Evolutionary conservation across 2,888 invertebrate species (phyloP), one percentile per base, ranked within the genome.

Genomic region (Gastrophysa polygoni): DNA sequence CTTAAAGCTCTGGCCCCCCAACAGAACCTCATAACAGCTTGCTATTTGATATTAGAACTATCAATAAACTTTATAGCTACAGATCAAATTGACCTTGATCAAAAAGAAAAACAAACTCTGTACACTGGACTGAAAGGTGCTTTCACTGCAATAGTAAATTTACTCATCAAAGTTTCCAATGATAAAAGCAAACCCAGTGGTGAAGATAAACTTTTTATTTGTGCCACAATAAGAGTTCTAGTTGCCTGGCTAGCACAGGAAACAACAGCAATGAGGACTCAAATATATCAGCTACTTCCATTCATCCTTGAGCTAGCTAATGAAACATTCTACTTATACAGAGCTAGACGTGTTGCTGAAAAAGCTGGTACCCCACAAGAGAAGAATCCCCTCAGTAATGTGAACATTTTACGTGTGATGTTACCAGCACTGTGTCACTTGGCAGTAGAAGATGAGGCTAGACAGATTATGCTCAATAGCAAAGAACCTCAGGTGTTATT

Each of bases 201-300:
- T 59, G 85, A 86, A 60, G 92, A 93, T 73, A 91, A 90, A 79
- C 83, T 90, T 52, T 92, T 93, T 81, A 86, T 93, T n/a, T 91
- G 91, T 82, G 92, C 92, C 2, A 91, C 92, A 81, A 90, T 95
- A 8, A 85, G 95, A 70, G 91, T 94, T 32, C 81, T 95, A 55
- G 89, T 92, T 11, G 89, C 93, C n/a, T 95, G 95, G 95, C 82
- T 96, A 73, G 92, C 93, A 0, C 94, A 95, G 82, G 95, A 96
- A 83, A 93, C 94, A 0, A 89, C 91, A 1, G 93, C 94, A 0
- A 91, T 94, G 90, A 87, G 93, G 29, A 87, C 90, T 46, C 92
- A 93, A 78, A 88, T 95, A 38, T 93, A 91, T 76, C 87, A 89
- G 61, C 82, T 95, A 18, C 82, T 95, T 32, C 95, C 95, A 7